These are phyloP conservation scores for Portunus trituberculatus DNA, from an alignment of 1,140 invertebrate genomes.

Conservation along the genomic window DNA sequence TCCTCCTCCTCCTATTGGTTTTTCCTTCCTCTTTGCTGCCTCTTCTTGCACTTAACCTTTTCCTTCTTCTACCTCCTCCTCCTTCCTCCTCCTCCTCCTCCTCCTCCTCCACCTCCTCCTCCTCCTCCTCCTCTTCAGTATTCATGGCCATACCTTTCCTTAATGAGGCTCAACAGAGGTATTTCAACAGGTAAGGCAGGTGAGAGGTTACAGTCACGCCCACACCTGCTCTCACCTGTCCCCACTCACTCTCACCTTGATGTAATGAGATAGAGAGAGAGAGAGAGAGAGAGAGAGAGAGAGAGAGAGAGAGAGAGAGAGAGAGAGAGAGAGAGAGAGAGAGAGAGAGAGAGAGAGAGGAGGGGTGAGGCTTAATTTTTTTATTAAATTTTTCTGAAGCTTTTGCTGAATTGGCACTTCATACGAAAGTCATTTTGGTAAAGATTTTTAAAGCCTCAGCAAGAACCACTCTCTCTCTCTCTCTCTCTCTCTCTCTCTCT, in stretches of 20 bases:
- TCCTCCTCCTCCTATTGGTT: not conserved
- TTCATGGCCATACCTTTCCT: not conserved
- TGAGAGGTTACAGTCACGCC: no score
- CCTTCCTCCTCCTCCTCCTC: not conserved
- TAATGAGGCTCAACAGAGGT: not conserved
- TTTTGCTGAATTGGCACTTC: no score
- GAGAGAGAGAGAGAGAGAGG: not conserved
- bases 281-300: constrained; percentile 15
- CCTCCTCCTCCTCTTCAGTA: not conserved
- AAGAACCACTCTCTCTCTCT: no score
- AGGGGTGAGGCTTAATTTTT: not conserved
- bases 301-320: constrained; percentile 18
- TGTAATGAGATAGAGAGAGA: not conserved
- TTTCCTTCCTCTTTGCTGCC: not conserved
- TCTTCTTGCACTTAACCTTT: not conserved
- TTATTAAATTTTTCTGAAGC: no score
- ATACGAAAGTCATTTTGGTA: no score
- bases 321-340: constrained; percentile 20
- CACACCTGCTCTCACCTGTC: no score
- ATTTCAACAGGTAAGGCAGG: not conserved
- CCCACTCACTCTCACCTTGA: not conserved
- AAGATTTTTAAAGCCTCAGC: no score
- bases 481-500: no score
- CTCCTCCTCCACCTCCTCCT: not conserved
- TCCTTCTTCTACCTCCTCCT: not conserved